phyloP scores from a whole-genome alignment of 1,140 invertebrate species.

The Adoxophyes honmai region DNA sequence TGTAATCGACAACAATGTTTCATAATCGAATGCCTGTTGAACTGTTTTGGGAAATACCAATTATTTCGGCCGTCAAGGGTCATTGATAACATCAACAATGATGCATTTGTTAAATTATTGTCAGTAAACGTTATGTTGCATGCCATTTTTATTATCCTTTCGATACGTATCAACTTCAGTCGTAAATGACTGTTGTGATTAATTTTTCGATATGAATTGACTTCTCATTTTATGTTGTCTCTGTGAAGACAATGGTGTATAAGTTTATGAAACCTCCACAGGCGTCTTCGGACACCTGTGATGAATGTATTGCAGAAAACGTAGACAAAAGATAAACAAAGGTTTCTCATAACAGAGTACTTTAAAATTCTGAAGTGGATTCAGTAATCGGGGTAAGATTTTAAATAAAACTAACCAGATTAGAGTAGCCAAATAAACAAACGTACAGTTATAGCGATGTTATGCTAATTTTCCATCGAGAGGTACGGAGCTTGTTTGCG shows the following conservation, averaged over 20 bases:
- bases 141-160: too few relatives aligned
- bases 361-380: too few relatives aligned
- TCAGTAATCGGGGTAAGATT: too few relatives aligned
- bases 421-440: too few relatives aligned
- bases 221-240: conserved; percentile 30
- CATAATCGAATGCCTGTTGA: conserved; percentile 12
- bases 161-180: too few relatives aligned
- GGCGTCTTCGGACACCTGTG: conserved; percentile 18
- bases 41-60: background rate
- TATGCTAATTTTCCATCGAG: conserved; percentile 3
- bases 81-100: conserved; percentile 7
- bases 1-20: conserved; percentile 22
- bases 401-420: too few relatives aligned
- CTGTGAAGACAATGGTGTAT: conserved; percentile 43
- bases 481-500: conserved; percentile 9
- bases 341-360: too few relatives aligned
- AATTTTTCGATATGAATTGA: too few relatives aligned
- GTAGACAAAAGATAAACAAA: background rate
- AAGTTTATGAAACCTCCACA: conserved; percentile 25
- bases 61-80: background rate
- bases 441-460: background rate
- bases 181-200: too few relatives aligned
- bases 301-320: conserved; percentile 16
- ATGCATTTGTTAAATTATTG: background rate
- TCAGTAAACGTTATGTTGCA: too few relatives aligned